phyloP scores from a whole-genome alignment of 2,797 vertebrate genomes.

The Carcharodon carcharias region DNA sequence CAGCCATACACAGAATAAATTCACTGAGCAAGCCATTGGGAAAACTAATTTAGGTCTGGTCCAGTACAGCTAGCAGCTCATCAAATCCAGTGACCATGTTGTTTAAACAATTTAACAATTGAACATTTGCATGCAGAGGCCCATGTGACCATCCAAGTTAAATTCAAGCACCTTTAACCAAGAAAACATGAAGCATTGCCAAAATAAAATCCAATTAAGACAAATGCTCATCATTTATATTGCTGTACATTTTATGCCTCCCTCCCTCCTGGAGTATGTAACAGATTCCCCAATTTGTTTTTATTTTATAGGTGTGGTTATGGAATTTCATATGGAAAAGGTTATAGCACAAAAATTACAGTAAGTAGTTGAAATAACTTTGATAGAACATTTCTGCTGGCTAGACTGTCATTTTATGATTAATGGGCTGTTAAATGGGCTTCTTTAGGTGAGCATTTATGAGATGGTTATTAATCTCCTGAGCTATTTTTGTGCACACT shows the following conservation, averaged over 20 bases:
- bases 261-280: background rate
- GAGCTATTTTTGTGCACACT: background rate
- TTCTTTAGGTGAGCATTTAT: background rate
- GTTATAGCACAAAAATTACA: background rate
- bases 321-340: background rate
- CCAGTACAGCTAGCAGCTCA: background rate
- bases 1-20: background rate
- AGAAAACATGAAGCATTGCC: slow-evolving; percentile 10
- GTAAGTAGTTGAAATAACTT: background rate
- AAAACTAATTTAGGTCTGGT: background rate
- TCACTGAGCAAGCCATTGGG: background rate
- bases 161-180: background rate
- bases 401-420: background rate
- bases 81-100: background rate
- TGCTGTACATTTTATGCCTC: background rate
- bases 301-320: background rate
- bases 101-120: background rate
- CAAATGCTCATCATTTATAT: background rate
- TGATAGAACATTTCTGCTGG: background rate
- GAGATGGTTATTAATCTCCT: background rate
- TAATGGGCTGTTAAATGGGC: background rate
- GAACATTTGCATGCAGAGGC: background rate
- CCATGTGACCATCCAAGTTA: background rate
- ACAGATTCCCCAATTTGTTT: background rate
- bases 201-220: background rate